Conservation (phyloP, 1,140 invertebrate genomes). For the Cyclargus thomasi region DNA sequence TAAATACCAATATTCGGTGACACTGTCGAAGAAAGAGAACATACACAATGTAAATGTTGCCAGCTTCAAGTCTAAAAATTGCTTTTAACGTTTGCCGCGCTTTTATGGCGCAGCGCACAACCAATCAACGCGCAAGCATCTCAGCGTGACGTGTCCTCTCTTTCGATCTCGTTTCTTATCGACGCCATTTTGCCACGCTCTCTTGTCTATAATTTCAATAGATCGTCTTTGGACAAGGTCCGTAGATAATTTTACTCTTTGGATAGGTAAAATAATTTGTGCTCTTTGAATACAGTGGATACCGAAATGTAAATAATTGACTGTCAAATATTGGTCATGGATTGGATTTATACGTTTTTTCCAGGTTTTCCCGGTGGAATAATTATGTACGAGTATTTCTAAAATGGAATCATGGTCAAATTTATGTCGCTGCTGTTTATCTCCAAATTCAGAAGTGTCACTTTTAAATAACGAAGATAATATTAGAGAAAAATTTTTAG, state of each 20-base stretch:
- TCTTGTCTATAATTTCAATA: constrained; percentile 71
- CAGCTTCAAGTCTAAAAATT: background rate
- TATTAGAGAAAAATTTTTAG: constrained; percentile 55
- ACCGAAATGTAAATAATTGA: constrained; percentile 25
- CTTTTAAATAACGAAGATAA: constrained; percentile 50
- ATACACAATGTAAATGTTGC: background rate
- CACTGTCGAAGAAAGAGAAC: background rate
- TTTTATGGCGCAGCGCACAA: background rate
- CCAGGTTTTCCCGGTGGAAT: constrained; percentile 49
- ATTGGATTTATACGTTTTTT: constrained; percentile 45
- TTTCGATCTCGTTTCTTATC: constrained; percentile 18
- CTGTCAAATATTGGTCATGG: constrained; percentile 60
- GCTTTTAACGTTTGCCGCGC: no score
- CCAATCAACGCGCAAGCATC: constrained; percentile 14
- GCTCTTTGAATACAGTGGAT: constrained; percentile 48
- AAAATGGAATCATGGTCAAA: constrained; percentile 67
- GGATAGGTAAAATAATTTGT: constrained; percentile 56
- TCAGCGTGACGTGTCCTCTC: background rate
- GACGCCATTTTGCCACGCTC: constrained; percentile 59
- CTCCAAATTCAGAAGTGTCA: constrained; percentile 54
- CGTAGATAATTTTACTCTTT: constrained; percentile 75
- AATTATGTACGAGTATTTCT: constrained; percentile 47
- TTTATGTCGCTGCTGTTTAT: constrained; percentile 67
- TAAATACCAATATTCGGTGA: no score
- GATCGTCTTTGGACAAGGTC: constrained; percentile 69